phyloP scores from a whole-genome alignment of 2,888 invertebrate genomes.

The Polyommatus icarus region DNA sequence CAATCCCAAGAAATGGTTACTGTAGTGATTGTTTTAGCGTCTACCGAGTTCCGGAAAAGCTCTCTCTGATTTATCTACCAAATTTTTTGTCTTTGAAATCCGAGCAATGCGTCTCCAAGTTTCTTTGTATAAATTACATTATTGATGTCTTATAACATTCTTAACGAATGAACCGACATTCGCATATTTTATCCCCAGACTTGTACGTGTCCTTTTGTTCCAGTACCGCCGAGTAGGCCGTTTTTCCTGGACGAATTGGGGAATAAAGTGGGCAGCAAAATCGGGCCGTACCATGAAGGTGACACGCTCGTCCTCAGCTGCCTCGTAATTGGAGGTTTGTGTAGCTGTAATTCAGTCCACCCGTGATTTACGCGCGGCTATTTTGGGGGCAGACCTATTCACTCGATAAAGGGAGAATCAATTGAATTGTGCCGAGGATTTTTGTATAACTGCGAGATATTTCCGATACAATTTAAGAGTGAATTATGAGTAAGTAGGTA shows the following conservation, averaged over 20 bases:
- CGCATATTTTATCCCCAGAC: not conserved
- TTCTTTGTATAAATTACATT: not conserved
- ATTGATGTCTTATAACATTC: not conserved
- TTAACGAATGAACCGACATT: not conserved
- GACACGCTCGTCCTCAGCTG: slow-evolving; percentile 78
- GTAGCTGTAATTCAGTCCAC: not conserved
- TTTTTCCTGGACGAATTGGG: slow-evolving; percentile 75
- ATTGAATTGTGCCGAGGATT: not conserved
- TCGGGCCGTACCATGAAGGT: slow-evolving; percentile 81
- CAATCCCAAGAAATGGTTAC: not conserved
- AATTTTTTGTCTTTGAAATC: no score
- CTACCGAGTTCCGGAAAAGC: not conserved
- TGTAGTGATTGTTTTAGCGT: not conserved
- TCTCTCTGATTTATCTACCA: no score
- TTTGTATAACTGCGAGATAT: not conserved
- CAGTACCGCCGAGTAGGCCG: slow-evolving; percentile 75
- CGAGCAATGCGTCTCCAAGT: no score
- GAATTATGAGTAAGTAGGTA: not conserved
- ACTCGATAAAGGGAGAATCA: not conserved
- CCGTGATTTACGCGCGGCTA: not conserved
- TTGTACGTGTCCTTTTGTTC: slow-evolving; percentile 39
- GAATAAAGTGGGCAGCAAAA: slow-evolving; percentile 67
- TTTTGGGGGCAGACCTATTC: not conserved
- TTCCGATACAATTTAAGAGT: not conserved
- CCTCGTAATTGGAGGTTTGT: slow-evolving; percentile 80